phyloP scores from a whole-genome alignment of 2,888 invertebrate species.

The Acleris cristana region DNA sequence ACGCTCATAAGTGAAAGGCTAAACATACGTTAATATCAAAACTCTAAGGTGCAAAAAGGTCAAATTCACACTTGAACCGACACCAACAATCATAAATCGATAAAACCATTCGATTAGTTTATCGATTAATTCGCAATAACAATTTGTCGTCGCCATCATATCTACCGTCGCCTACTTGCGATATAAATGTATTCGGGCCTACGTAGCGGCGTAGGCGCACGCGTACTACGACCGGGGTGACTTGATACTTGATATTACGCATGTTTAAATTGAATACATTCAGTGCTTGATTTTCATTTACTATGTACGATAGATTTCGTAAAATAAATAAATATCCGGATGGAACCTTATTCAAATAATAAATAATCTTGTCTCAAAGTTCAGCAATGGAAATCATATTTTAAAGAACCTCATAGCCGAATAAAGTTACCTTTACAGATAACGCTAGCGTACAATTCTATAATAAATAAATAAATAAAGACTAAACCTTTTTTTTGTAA shows the following conservation, averaged over 20 bases:
- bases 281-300: too few relatives aligned
- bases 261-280: neutral
- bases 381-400: too few relatives aligned
- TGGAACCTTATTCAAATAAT: too few relatives aligned
- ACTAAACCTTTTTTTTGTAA: too few relatives aligned
- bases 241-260: constrained; percentile 63
- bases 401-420: too few relatives aligned
- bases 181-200: constrained; percentile 77
- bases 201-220: constrained; percentile 73
- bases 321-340: too few relatives aligned
- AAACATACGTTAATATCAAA: neutral
- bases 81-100: constrained; percentile 22
- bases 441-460: too few relatives aligned
- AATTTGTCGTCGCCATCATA: constrained; percentile 78
- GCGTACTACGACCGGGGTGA: constrained; percentile 48
- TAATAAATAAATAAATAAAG: too few relatives aligned
- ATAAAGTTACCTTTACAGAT: too few relatives aligned
- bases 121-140: constrained; percentile 80
- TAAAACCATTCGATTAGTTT: constrained; percentile 40
- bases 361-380: too few relatives aligned
- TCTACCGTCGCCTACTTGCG: constrained; percentile 75
- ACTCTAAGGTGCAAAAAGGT: neutral
- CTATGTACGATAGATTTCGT: too few relatives aligned
- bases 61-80: constrained; percentile 4
- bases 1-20: neutral